Base-by-base conservation (phyloP, 2,113 vertebrate species). In the Phaethon lepturus region DNA sequence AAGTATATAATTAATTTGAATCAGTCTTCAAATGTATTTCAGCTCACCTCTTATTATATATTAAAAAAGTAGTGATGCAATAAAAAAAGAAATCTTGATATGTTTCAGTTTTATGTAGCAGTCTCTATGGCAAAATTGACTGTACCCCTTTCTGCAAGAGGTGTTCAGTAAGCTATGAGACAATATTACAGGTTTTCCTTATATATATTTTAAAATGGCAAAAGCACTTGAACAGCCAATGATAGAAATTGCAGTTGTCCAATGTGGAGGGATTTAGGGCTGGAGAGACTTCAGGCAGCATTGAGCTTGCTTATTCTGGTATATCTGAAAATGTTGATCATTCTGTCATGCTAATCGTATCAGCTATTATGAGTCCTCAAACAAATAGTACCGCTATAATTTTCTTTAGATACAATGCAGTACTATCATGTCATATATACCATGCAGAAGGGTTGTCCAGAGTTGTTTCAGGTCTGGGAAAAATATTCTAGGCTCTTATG, bases 341-440 rank as follows among this genome's bases (percentile, higher is more conserved):
- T 93, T 92, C 64, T 95, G 77, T 92, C 69, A 44, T 58, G 44
- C 35, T 77, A 90, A 87, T 90, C 45, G n/a, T 50, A 72, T 75
- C 74, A 88, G 24, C n/a, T 55, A 3, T 63, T 59, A 85, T 42
- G 56, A 78, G 17, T 75, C 28, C 74, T 74, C 28, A 81, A 13
- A 93, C 47, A 44, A 89, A 64, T 47, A 67, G n/a, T 49, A 31
- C 29, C 58, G 42, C 28, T 12, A 18, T 33, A 33, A 88, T 63
- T 74, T 88, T 38, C 58, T 75, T 33, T n/a, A 79, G 52, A 75
- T 42, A 3, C 12, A 85, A 8, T 72, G 38, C 24, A 47, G 14
- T 78, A 26, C n/a, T 82, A 5, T 63, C 11, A 10, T 47, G 47
- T 69, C 31, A 35, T 38, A 63, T 15, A 38, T 14, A 59, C 23